Evolutionary conservation across 2,888 invertebrate genomes (phyloP).

Genomic region (Maniola hyperantus): DNA sequence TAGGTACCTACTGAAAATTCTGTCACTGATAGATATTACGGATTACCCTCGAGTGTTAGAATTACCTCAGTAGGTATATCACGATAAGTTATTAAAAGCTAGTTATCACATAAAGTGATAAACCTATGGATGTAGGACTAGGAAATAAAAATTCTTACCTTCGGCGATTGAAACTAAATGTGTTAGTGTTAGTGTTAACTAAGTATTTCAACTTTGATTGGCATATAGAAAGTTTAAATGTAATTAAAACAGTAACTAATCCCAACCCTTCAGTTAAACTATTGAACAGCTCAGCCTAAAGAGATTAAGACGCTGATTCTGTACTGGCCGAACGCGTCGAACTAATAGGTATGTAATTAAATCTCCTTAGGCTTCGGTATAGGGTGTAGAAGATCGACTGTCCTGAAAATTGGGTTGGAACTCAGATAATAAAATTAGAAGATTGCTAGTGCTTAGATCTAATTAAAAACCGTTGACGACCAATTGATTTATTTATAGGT

Average conservation of each 20-base stretch:
- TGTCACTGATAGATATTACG: no score
- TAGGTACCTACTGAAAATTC: no score
- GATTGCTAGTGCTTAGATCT: neutral
- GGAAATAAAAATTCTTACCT: no score
- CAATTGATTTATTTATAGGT: neutral
- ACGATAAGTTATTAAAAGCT: no score
- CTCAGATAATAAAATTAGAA: neutral
- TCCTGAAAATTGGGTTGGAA: constrained; percentile 8
- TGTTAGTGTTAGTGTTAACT: no score
- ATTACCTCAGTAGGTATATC: no score
- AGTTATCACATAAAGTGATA: no score
- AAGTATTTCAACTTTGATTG: neutral
- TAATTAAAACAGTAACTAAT: constrained; percentile 8
- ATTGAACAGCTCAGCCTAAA: constrained; percentile 9
- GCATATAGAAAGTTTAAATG: neutral
- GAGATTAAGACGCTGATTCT: constrained; percentile 6
- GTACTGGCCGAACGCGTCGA: neutral
- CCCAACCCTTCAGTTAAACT: constrained; percentile 13
- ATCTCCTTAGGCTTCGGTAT: constrained; percentile 6
- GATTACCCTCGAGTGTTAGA: no score
- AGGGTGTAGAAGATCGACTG: neutral
- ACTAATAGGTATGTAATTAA: constrained; percentile 2
- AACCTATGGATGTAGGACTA: no score
- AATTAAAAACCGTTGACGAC: neutral
- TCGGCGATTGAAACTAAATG: no score